Percentiles rank a stretch among this genome's conserved stretches.
Evolutionary conservation across 2,888 invertebrate species (phyloP).

Genomic region (Leucania comma): DNA sequence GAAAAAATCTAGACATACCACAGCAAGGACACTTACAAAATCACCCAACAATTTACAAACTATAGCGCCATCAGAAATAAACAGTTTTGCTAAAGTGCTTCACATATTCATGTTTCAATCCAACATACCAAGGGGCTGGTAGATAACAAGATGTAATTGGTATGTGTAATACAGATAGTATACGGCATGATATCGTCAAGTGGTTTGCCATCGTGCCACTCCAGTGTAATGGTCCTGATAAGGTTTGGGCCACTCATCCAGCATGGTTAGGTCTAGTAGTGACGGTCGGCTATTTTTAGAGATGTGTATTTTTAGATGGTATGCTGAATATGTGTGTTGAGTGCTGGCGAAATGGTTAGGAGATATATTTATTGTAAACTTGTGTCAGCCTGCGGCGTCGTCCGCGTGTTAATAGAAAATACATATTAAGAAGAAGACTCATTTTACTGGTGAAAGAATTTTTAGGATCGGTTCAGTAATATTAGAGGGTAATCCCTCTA

Average conservation of each 20-base stretch:
- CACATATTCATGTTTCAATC: slow-evolving; percentile 57
- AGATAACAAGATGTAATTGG: slow-evolving; percentile 72
- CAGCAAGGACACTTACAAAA: background rate
- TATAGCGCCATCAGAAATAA: slow-evolving; percentile 33
- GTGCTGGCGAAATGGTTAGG: slow-evolving; percentile 1
- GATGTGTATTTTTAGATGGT: slow-evolving; percentile 34
- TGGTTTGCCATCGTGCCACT: slow-evolving; percentile 56
- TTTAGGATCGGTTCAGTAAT: too few species aligned
- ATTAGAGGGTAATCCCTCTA: too few species aligned
- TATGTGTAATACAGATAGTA: slow-evolving; percentile 73
- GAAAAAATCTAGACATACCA: background rate
- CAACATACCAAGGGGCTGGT: slow-evolving; percentile 58
- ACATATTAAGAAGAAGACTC: too few species aligned
- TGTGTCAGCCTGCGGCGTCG: too few species aligned
- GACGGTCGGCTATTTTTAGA: slow-evolving; percentile 47
- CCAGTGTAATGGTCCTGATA: slow-evolving; percentile 63
- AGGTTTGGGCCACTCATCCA: slow-evolving; percentile 52
- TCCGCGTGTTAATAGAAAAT: too few species aligned
- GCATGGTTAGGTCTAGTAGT: slow-evolving; percentile 25
- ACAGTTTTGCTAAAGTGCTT: slow-evolving; percentile 54
- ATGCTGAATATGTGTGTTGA: slow-evolving; percentile 18
- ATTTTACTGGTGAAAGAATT: too few species aligned
- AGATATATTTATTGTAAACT: background rate
- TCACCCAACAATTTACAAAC: slow-evolving; percentile 17
- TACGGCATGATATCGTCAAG: slow-evolving; percentile 63